These are phyloP conservation scores for Lepilemur ruficaudatus DNA, from an alignment of 2,797 vertebrate species.

Conservation along the genomic window DNA sequence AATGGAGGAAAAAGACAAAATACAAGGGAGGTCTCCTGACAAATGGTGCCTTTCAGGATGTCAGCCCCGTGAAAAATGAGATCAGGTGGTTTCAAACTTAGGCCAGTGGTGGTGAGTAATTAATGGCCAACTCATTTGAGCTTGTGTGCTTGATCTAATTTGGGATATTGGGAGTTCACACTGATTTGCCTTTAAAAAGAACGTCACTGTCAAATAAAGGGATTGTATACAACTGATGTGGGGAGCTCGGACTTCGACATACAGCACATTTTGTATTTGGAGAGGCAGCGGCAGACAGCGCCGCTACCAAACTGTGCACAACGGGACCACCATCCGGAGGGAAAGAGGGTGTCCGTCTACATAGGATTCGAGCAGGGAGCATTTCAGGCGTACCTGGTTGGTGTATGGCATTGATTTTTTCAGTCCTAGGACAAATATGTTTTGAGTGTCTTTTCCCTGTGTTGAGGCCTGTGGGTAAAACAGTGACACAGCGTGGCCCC, in stretches of 20 bases:
- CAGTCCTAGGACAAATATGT: background rate
- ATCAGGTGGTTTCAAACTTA: conserved; percentile 69
- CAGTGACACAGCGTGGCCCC: background rate
- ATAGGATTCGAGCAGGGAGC: background rate
- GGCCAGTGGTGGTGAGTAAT: conserved; percentile 77
- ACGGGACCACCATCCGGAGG: background rate
- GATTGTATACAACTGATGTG: conserved; percentile 73
- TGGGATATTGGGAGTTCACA: conserved; percentile 75
- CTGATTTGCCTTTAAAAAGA: conserved; percentile 77
- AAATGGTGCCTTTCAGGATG: conserved; percentile 81
- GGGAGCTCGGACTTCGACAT: conserved; percentile 10
- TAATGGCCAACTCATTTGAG: conserved; percentile 78
- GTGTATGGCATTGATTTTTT: background rate
- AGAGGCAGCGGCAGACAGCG: background rate
- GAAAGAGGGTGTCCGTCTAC: background rate
- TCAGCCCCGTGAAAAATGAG: conserved; percentile 80
- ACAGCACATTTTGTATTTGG: background rate
- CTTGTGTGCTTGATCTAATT: conserved; percentile 82
- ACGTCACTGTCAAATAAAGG: conserved; percentile 74
- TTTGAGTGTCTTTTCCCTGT: background rate
- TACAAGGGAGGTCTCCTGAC: conserved; percentile 76
- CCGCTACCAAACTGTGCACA: background rate
- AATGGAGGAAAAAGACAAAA: conserved; percentile 66
- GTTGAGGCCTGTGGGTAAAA: background rate
- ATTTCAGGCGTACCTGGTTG: background rate